Evolutionary conservation across 2,888 invertebrate species (phyloP), one percentile per base, ranked within the genome.

Genomic region (Furcula furcula): DNA sequence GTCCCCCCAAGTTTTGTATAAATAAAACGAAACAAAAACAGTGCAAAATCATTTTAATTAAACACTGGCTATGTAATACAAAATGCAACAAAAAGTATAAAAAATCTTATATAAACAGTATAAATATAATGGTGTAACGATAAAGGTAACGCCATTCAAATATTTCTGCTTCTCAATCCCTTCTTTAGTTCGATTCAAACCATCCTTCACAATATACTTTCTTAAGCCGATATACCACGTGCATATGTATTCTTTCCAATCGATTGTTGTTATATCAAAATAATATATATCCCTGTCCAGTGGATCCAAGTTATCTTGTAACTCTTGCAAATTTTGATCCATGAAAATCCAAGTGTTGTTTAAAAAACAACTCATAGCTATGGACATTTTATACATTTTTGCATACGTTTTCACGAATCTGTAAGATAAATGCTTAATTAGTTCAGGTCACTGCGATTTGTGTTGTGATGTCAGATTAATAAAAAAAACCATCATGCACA

Each of bases 341-440:
- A 7, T 29, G 22, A 63, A 64, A 0, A 33, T 14, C 63, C 63
- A 63, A 2, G 46, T 43, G 16, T 51, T 50, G 0, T 36, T 48
- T 0, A 54, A 53, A 32, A 63, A 63, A 36, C 54, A 57, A 0
- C 52, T 40, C 1, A 53, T 42, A 0, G 55, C 31, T 1, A 36
- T 26, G 0, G 50, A 45, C 0, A 61, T 39, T 9, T 46, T 55
- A 33, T 57, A 54, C 0, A 60, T 48, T 16, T 57, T 51, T 2
- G 34, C 39, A 29, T 64, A 64, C 0, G 62, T 23, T 21, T 50
- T 55, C 23, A 33, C 44, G 7, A 62, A 55, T 42, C 63, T 64
- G 54, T 3, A 47, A 49, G 4, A 1, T 13, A 25, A 34, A n/a
- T n/a, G n/a, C n/a, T n/a, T n/a, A n/a, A n/a, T n/a, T n/a, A n/a